Evolutionary conservation across 1,140 invertebrate species (phyloP), one percentile per base, ranked within the genome.

Genomic region (Arctopsyche grandis): DNA sequence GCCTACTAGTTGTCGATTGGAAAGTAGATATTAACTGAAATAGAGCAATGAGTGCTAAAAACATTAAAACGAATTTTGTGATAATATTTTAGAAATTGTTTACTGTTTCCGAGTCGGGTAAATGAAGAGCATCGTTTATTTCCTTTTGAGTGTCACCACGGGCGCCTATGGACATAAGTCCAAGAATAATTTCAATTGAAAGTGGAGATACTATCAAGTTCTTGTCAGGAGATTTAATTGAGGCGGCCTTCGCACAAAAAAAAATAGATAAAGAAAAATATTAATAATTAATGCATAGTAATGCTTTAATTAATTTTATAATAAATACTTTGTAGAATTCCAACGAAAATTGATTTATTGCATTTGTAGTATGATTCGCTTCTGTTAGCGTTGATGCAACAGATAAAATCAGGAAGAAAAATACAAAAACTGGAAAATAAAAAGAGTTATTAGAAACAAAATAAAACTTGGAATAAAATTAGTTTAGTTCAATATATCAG

Each of bases 141-240:
- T 93, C 86, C 0, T 85, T 66, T 9, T 87, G 87, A 0, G 92
- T 91, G 12, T 85, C 79, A 5, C 88, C 89, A 10, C 76, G 83
- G 9, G 92, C 87, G 3, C 90, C 92, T 19, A 88, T 75, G 3
- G 86, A 88, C 52, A 90, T 84, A 85, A 93, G 86, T 0, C 90
- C 89, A 21, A 93, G 83, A 16, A 90, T 87, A 21, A 88, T 88
- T 46, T 90, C 83, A 43, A 91, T 85, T 56, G 91, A 92, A 44
- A 91, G 85, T 5, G 91, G 90, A 3, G 91, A 93, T 80, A 87
- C 87, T 46, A 92, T 85, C 0, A 91, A 69, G 84, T 91, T 93
- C 44, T 86, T 78, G 26, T 83, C 73, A 3, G 85, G 83, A 12
- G 78, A 82, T 12, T 44, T 80, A 69, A 83, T 21, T 21, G 83